Evolutionary conservation across 2,888 invertebrate species (phyloP).

Genomic region (Hypomecis atomaria): DNA sequence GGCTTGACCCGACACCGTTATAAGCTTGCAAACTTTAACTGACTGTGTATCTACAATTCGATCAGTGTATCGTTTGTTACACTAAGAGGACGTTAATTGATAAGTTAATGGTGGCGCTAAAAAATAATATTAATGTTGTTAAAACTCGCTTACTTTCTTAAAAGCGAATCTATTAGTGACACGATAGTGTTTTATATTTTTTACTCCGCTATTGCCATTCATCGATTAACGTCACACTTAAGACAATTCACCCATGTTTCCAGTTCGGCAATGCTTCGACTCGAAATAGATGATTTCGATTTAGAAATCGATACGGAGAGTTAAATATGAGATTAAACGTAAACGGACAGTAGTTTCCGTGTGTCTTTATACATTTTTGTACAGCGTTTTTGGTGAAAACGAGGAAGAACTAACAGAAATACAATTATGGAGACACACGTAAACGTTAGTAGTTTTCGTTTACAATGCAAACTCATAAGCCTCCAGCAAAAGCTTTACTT

Average conservation of each 20-base stretch:
- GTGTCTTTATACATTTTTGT: too few species aligned
- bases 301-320: too few species aligned
- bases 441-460: too few species aligned
- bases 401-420: too few species aligned
- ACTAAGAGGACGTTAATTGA: slow-evolving; percentile 1
- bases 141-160: too few species aligned
- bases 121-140: background rate
- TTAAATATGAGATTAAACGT: too few species aligned
- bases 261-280: background rate
- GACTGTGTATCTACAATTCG: slow-evolving; percentile 17
- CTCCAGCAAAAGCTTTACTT: too few species aligned
- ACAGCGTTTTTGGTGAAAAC: too few species aligned
- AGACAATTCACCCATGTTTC: background rate
- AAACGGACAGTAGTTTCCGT: too few species aligned
- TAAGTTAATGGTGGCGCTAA: background rate
- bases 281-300: background rate
- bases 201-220: background rate
- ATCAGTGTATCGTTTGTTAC: slow-evolving; percentile 6
- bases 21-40: slow-evolving; percentile 11
- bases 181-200: background rate
- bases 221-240: background rate
- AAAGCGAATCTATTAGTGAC: background rate
- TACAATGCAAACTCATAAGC: too few species aligned
- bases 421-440: too few species aligned
- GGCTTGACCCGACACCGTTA: slow-evolving; percentile 5